A percentile compares a stretch with the other conserved stretches of the same genome.
phyloP scores from a whole-genome alignment of 2,797 vertebrate species.

The Okamejei kenojei region DNA sequence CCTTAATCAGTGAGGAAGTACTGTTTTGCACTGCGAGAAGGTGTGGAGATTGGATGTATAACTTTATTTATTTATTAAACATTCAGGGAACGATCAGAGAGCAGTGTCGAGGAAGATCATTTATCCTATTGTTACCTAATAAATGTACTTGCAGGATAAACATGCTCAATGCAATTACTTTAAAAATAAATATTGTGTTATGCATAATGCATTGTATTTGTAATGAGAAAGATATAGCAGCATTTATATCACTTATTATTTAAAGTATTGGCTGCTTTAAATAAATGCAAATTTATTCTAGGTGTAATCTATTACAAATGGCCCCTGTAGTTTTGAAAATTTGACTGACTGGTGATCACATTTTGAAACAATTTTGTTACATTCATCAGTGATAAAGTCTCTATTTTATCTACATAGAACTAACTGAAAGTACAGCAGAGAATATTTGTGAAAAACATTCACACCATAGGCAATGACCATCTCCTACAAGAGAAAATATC shows the following conservation, averaged over 20 bases:
- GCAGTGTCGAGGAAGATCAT: neutral
- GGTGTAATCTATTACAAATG: neutral
- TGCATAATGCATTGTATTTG: slow-evolving; percentile 19
- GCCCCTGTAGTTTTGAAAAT: neutral
- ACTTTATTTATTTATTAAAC: slow-evolving; percentile 33
- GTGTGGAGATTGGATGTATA: neutral
- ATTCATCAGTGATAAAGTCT: neutral
- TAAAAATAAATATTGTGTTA: slow-evolving; percentile 13
- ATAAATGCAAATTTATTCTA: neutral
- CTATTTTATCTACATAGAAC: neutral
- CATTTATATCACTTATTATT: neutral
- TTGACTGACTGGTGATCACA: neutral
- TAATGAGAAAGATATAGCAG: neutral
- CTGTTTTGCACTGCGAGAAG: neutral
- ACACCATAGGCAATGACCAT: no score
- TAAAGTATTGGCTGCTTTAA: neutral
- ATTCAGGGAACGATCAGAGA: neutral
- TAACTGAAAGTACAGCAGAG: no score
- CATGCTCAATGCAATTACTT: slow-evolving; percentile 25
- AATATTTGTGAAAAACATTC: no score
- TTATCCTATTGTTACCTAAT: neutral
- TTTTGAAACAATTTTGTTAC: neutral
- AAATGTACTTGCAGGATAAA: neutral
- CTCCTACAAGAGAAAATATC: no score
- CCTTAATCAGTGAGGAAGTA: slow-evolving; percentile 1